Base-by-base conservation (phyloP, 2,113 vertebrate genomes). In the Siniperca knerii region DNA sequence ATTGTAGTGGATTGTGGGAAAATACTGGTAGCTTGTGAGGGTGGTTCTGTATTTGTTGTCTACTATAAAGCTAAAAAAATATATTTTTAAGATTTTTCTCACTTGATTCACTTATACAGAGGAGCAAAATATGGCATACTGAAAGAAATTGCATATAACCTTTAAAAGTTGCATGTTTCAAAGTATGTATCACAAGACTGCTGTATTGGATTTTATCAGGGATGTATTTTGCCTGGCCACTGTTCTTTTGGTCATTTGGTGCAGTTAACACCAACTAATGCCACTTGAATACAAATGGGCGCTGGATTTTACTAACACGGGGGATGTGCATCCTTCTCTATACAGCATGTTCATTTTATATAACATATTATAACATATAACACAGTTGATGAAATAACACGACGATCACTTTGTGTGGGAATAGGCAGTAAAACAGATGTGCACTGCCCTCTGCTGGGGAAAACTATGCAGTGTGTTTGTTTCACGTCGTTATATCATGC, bases 391-490 rank as follows among this genome's bases (percentile, higher is more conserved):
- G 35, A 4, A 29, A 62, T 7, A 5, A 4, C 9, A 25, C 35
- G 29, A 21, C 8, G 18, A 12, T 23, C 10, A n/a, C 13, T 20
- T 4, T 64, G 68, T 62, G 29, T 44, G 8, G 2, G 21, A 42
- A n/a, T 4, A 29, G 10, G 10, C 13, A 46, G n/a, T 11, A 35
- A n/a, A 2, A 46, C 40, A 35, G 57, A 4, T 33, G 0, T 4
- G 64, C 37, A 60, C 70, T 72, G 76, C 82, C 88, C 84, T 67
- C 90, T 90, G 84, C 77, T 90, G 90, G 70, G 2, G 2, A 1
- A 46, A 48, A n/a, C 1, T 2, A 46, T 0, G 12, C 25, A 37
- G 0, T 12, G 25, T 57, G 4, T 77, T 42, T 61, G 2, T 29
- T 3, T 3, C 20, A 4, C 42, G 0, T 35, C 1, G 3, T 44